Evolutionary conservation across 2,113 vertebrate species (phyloP), one percentile per base, ranked within the genome.

Genomic region (Rattus rattus): DNA sequence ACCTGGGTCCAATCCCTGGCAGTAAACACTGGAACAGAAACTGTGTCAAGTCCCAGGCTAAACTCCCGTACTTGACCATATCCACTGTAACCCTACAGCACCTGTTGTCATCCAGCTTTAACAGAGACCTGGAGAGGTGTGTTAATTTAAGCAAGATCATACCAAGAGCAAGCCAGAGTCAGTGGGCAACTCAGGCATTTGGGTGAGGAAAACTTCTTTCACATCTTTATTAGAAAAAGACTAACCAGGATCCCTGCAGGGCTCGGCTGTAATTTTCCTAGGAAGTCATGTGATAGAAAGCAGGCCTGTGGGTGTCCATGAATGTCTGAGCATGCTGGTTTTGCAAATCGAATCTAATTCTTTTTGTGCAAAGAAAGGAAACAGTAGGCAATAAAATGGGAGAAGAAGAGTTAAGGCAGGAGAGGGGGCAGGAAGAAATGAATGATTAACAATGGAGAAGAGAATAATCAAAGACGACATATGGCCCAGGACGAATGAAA

Each of bases 51-150:
- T 33, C 49, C 28, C 26, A 54, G 75, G 75, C n/a, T 59, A 11
- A 1, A 8, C 52, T 43, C 67, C 36, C 11, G 8, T 14, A n/a
- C 73, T 73, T 22, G 1, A 54, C 76, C 59, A 36, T 2, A 26
- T 20, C 22, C 19, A 26, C 17, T 1, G 0, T 1, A 20, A 17
- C 36, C 67, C 16, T n/a, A 30, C 2, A 43, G 56, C 4, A 49
- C 20, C 9, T 1, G 0, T 22, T 47, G n/a, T 39, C 43, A 10
- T 11, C 65, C 49, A 11, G 14, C 2, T 4, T 4, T 9, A 39
- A 70, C 20, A 4, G 49, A 65, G 86, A 59, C 20, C 39, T 13
- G 17, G 28, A 56, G 30, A n/a, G 17, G 43, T 24, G 54, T 12
- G 4, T 8, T 47, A 26, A 30, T 36, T 52, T 5, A 26, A 65